Evolutionary conservation across 2,888 invertebrate species (phyloP).

Genomic region (Erebia aethiops): DNA sequence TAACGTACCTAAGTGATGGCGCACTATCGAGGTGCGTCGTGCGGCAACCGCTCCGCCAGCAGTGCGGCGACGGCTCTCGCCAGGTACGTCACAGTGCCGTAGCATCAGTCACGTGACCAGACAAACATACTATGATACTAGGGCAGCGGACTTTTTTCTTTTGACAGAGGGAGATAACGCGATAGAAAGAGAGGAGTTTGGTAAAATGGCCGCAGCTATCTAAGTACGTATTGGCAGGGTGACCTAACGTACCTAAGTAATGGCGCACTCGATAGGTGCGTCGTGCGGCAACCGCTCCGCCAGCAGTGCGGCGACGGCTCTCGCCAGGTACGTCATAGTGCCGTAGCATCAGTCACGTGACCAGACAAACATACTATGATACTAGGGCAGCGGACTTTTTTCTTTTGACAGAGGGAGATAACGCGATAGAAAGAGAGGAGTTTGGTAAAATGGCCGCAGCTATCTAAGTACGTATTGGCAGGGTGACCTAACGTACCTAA

Average conservation of each 20-base stretch:
- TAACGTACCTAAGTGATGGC: conserved; percentile 83
- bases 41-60: conserved; percentile 87
- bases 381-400: too few species aligned
- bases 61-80: conserved; percentile 91
- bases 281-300: conserved; percentile 88
- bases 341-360: conserved; percentile 85
- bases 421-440: too few species aligned
- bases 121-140: too few species aligned
- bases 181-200: too few species aligned
- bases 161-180: too few species aligned
- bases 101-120: conserved; percentile 66
- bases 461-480: too few species aligned
- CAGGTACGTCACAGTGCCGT: conserved; percentile 98
- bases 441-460: too few species aligned
- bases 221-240: too few species aligned
- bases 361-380: too few species aligned
- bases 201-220: too few species aligned
- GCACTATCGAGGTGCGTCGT: conserved; percentile 91
- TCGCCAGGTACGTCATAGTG: conserved; percentile 97
- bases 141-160: too few species aligned
- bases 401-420: too few species aligned
- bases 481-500: conserved; percentile 54
- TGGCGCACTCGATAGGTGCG: conserved; percentile 91
- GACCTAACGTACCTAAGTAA: conserved; percentile 74
- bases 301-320: conserved; percentile 89